phyloP scores from a whole-genome alignment of 2,888 invertebrate genomes.

The Cheilosia pagana region DNA sequence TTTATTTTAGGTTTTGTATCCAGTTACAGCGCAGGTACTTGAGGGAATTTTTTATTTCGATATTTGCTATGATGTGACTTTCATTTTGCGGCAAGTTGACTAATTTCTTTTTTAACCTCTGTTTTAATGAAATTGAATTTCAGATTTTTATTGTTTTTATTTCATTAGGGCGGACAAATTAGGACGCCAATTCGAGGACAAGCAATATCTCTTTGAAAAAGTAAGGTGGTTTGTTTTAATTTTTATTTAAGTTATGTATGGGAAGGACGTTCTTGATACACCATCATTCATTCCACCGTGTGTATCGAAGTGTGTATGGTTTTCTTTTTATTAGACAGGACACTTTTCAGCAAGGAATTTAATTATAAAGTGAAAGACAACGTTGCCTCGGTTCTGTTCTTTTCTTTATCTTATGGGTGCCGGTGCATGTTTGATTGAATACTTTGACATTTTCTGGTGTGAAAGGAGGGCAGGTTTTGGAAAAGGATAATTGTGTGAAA shows the following conservation, averaged over 20 bases:
- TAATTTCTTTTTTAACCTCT: background rate
- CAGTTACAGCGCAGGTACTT: no score
- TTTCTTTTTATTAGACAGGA: constrained; percentile 7
- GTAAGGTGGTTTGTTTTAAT: no score
- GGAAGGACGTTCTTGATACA: background rate
- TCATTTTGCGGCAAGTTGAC: background rate
- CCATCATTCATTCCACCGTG: background rate
- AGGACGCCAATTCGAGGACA: no score
- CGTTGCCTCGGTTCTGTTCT: background rate
- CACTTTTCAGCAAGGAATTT: constrained; percentile 21
- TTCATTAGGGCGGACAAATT: no score
- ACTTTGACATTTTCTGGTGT: constrained; percentile 6
- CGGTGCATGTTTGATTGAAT: background rate
- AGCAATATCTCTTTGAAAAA: no score
- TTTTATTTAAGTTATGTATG: no score
- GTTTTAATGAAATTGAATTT: constrained; percentile 30
- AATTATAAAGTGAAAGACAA: constrained; percentile 3
- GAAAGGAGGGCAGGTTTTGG: background rate
- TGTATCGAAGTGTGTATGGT: constrained; percentile 18
- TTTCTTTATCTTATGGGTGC: background rate
- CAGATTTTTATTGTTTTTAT: constrained; percentile 3
- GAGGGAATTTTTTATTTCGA: no score
- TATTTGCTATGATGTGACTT: background rate
- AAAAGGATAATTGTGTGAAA: constrained; percentile 4
- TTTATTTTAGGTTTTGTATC: background rate